Conservation (phyloP, 1,140 invertebrate genomes). For the Polyergus mexicanus region DNA sequence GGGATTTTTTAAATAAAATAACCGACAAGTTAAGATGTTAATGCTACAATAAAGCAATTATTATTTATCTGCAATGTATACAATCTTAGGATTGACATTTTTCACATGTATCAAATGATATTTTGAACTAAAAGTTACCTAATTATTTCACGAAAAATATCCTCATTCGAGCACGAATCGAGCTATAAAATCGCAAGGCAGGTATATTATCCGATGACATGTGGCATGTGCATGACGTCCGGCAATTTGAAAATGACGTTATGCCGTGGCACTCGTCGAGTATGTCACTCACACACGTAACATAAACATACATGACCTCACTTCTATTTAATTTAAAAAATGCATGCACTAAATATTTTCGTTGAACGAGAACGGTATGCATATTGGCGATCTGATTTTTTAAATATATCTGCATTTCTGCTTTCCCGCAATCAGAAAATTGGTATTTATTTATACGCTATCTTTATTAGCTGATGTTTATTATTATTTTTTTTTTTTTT, state of each 20-base stretch:
- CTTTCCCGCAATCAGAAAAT: slow-evolving; percentile 2
- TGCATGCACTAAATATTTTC: slow-evolving; percentile 24
- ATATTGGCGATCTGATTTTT: slow-evolving; percentile 42
- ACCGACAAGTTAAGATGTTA: neutral
- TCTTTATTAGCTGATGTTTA: slow-evolving; percentile 8
- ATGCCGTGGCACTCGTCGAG: slow-evolving; percentile 31
- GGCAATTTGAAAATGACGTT: slow-evolving; percentile 61
- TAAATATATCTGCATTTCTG: slow-evolving; percentile 29
- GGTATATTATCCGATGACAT: slow-evolving; percentile 56
- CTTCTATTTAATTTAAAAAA: slow-evolving; percentile 53
- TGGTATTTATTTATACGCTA: slow-evolving; percentile 43
- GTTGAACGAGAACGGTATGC: neutral
- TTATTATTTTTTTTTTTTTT: neutral
- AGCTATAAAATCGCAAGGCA: slow-evolving; percentile 49
- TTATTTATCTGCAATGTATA: no score
- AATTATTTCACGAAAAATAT: slow-evolving; percentile 40
- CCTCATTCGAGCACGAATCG: slow-evolving; percentile 23
- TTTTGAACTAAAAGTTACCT: slow-evolving; percentile 22
- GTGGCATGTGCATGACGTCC: slow-evolving; percentile 48
- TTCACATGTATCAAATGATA: slow-evolving; percentile 6
- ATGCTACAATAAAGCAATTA: neutral
- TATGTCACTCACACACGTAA: slow-evolving; percentile 50
- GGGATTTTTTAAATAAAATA: neutral
- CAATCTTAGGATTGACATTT: no score
- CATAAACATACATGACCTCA: slow-evolving; percentile 31